Evolutionary conservation across 2,888 invertebrate genomes (phyloP), one percentile per base, ranked within the genome.

Genomic region (Calliphora vomitoria): DNA sequence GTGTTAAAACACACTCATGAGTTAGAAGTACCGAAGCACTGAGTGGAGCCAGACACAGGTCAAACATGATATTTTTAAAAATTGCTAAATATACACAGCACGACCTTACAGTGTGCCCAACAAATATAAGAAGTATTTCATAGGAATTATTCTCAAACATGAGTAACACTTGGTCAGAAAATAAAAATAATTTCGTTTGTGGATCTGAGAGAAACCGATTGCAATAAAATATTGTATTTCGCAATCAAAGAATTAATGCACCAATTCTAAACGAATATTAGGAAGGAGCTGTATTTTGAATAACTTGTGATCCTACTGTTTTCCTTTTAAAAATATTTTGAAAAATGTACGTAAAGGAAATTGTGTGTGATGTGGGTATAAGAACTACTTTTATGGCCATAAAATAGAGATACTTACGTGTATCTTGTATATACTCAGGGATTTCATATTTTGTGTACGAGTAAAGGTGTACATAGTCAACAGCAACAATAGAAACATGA

Each of bases 381-480:
- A 55, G 38, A 20, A 72, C 38, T 38, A 13, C 18, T 55, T 55
- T 55, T 53, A 44, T 74, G 74, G 68, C 8, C 82, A 74, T 74
- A 68, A 68, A 74, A 58, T 58, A 35, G 58, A 47, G 53, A 41
- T 68, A 79, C 47, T n/a, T 75, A 64, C n/a, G 35, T 66, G 4
- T 62, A 44, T 13, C 13, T 41, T 44, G 11, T 20, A 31, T n/a
- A 25, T 31, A 72, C 47, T 47, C 31, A 11, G 62, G 25, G n/a
- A 55, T 47, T 31, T 47, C 74, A 41, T 25, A 31, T 41, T 35
- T 41, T 53, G 8, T 64, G 41, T n/a, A 66, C 72, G 11, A 55
- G n/a, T 13, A 41, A 74, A 53, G 74, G 31, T 75, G 38, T 64
- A 68, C 20, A 68, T 68, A 75, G n/a, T 41, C 18, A 44, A 25